Evolutionary conservation across 2,888 invertebrate genomes (phyloP), one percentile per base, ranked within the genome.

Genomic region (Pheosia gnoma): DNA sequence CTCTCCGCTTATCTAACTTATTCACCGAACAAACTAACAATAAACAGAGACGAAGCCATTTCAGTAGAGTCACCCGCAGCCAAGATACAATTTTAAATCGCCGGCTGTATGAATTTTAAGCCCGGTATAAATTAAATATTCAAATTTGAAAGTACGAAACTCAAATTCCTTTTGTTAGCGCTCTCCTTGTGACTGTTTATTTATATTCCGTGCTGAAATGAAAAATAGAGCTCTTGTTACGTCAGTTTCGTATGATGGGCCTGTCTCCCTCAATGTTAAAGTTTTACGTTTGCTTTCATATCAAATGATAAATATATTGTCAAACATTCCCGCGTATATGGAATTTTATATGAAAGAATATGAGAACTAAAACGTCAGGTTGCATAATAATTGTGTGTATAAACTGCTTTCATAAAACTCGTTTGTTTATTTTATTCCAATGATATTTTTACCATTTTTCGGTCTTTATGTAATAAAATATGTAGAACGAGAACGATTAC

Each of bases 1-100:
- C 74, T 75, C 76, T 66, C 63, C 68, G 71, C 79, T 84, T 81
- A 80, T 74, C 79, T 88, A 82, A 88, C 85, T 89, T 88, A 86
- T 87, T 89, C 84, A 87, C 80, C 77, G 79, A 78, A 75, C 75
- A 78, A 84, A 88, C 85, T 87, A 83, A 85, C 82, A 81, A 80
- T 82, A 81, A 85, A 82, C 82, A 81, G 78, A 76, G 75, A 81
- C 73, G 74, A 78, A 78, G 72, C 74, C 66, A 77, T 76, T 78
- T 74, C 62, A 75, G 63, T 67, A 70, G 61, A 82, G 77, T 76
- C 79, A 80, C 79, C 75, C 72, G 70, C 78, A 65, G 77, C 74
- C 68, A 74, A 77, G 75, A 72, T 80, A 76, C 78, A 77, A 75
- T 84, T 83, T 83, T 85, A 82, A 80, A 83, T 75, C 74, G 67